Conservation (phyloP, 2,113 vertebrate genomes). For the Gopherus flavomarginatus region DNA sequence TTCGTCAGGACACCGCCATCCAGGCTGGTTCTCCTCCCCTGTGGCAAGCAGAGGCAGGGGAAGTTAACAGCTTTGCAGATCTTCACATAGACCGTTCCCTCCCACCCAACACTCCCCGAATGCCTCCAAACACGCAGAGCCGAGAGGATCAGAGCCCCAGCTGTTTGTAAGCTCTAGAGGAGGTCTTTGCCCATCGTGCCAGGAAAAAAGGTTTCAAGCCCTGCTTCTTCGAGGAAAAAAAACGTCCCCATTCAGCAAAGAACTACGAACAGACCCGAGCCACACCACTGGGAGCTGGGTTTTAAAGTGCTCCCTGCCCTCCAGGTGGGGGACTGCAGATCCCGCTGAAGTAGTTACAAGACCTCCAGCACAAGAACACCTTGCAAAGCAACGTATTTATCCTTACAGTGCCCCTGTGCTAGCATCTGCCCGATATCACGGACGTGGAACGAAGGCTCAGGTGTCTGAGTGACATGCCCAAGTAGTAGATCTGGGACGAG, state of each 20-base stretch:
- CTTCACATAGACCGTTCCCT: background rate
- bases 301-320: background rate
- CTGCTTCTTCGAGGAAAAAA: background rate
- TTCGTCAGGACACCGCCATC: conserved; percentile 92
- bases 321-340: background rate
- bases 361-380: background rate
- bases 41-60: background rate
- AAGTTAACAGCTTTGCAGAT: background rate
- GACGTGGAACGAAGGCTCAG: too few species aligned
- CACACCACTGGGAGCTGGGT: background rate
- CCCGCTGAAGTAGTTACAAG: background rate
- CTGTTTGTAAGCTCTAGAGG: background rate
- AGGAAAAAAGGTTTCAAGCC: background rate
- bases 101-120: background rate
- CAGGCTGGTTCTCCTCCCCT: conserved; percentile 95
- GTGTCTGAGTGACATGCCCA: background rate
- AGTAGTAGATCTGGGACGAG: background rate
- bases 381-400: background rate
- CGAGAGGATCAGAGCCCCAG: background rate
- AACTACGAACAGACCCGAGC: background rate
- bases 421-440: background rate
- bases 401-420: background rate
- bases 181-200: background rate
- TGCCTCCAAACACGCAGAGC: background rate
- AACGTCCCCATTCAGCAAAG: background rate